These are phyloP conservation scores for Hylia prasina DNA, from an alignment of 2,113 vertebrate species.

Conservation along the genomic window DNA sequence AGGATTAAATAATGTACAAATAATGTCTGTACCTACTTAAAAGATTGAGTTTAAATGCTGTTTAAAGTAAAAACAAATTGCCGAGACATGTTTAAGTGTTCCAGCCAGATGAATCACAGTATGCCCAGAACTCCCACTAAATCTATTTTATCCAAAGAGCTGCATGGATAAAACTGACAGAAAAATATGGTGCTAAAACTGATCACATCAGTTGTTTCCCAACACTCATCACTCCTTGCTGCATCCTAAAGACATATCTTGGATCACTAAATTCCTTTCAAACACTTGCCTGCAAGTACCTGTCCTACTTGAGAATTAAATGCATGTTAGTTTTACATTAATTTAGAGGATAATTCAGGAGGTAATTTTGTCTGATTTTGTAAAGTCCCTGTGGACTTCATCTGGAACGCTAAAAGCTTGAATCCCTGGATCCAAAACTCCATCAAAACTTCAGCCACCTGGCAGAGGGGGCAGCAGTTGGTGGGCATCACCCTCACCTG, in stretches of 20 bases:
- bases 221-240: not conserved
- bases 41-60: constrained; percentile 1
- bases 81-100: not conserved
- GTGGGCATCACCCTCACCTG: not conserved
- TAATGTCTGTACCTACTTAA: not conserved
- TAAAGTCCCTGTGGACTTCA: not conserved
- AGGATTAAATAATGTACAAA: constrained; percentile 5
- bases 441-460: not conserved
- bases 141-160: constrained; percentile 27
- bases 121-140: constrained; percentile 39
- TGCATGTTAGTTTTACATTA: not conserved
- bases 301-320: not conserved
- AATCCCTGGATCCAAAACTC: not conserved
- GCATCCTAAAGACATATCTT: not conserved
- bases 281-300: not conserved
- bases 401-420: not conserved
- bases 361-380: not conserved
- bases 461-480: not conserved
- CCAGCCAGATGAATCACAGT: constrained; percentile 12
- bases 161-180: constrained; percentile 1
- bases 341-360: not conserved
- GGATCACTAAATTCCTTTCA: not conserved
- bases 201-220: constrained; percentile 8
- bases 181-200: constrained; percentile 21
- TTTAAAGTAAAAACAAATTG: constrained; percentile 22